These are phyloP conservation scores for Pseudonaja textilis DNA, from an alignment of 2,113 vertebrate genomes.

Conservation along the genomic window DNA sequence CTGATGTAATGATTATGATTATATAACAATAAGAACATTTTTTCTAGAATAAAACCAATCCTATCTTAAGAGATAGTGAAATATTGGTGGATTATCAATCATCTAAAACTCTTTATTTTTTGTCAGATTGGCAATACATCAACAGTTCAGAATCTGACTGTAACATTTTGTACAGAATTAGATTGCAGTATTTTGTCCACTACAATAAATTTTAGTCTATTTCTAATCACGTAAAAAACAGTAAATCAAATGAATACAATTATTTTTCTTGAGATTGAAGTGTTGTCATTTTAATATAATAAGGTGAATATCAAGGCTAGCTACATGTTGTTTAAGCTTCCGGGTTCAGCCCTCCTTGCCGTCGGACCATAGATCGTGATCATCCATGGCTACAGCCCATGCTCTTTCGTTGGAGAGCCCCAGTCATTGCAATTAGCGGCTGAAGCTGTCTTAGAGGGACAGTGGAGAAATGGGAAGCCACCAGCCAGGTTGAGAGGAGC, in stretches of 20 bases:
- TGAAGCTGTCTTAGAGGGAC: no score
- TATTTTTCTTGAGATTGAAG: background rate
- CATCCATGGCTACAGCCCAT: no score
- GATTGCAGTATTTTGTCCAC: background rate
- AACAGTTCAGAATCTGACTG: background rate
- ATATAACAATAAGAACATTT: conserved; percentile 23
- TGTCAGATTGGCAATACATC: background rate
- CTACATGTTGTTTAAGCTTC: conserved; percentile 19
- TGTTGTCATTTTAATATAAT: conserved; percentile 24
- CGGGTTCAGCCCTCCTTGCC: no score
- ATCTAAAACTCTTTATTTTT: background rate
- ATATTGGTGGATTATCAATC: background rate
- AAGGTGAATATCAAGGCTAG: conserved; percentile 25
- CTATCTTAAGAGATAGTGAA: conserved; percentile 19
- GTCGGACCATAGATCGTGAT: no score
- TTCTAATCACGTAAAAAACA: conserved; percentile 1
- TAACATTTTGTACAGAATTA: background rate
- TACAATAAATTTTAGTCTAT: conserved; percentile 6
- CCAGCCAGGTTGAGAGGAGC: no score
- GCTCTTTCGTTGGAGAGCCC: no score
- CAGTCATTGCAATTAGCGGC: no score
- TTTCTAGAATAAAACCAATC: conserved; percentile 33
- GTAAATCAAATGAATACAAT: conserved; percentile 26
- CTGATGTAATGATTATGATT: background rate
- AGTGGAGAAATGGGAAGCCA: no score